phyloP scores from a whole-genome alignment of 2,888 invertebrate genomes.

The Lamellibrachia satsuma region DNA sequence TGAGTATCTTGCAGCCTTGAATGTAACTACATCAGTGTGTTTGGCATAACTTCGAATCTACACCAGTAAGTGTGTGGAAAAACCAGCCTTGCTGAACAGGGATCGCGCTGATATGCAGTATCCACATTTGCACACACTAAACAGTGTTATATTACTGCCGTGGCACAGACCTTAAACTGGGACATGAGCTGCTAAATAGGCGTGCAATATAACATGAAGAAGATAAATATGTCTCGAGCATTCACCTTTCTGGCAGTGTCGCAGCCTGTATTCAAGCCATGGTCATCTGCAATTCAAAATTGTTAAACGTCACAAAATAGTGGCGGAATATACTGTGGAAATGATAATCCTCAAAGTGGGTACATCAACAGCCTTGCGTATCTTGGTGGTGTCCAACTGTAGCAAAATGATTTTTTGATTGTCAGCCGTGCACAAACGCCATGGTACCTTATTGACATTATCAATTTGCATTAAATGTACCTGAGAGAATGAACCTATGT shows the following conservation, averaged over 20 bases:
- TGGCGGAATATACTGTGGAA: too few species aligned
- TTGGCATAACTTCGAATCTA: neutral
- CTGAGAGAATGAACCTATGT: too few species aligned
- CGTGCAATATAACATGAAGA: neutral
- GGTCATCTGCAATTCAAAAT: too few species aligned
- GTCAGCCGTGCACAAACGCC: too few species aligned
- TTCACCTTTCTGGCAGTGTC: neutral
- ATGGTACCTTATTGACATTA: too few species aligned
- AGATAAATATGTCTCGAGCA: neutral
- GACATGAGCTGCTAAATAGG: neutral
- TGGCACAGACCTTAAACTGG: neutral
- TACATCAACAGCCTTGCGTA: too few species aligned
- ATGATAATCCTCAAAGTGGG: too few species aligned
- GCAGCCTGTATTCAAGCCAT: too few species aligned
- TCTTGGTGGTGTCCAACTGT: too few species aligned
- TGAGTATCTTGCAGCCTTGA: neutral
- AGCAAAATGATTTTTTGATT: too few species aligned
- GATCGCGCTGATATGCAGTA: slow-evolving; percentile 1
- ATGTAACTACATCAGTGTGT: neutral
- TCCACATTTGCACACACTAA: neutral
- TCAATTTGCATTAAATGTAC: too few species aligned
- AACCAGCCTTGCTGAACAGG: neutral
- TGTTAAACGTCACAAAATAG: too few species aligned
- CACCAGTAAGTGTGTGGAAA: neutral
- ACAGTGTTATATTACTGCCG: neutral